Evolutionary conservation across 2,797 vertebrate species (phyloP).

Genomic region (Vireo griseus): DNA sequence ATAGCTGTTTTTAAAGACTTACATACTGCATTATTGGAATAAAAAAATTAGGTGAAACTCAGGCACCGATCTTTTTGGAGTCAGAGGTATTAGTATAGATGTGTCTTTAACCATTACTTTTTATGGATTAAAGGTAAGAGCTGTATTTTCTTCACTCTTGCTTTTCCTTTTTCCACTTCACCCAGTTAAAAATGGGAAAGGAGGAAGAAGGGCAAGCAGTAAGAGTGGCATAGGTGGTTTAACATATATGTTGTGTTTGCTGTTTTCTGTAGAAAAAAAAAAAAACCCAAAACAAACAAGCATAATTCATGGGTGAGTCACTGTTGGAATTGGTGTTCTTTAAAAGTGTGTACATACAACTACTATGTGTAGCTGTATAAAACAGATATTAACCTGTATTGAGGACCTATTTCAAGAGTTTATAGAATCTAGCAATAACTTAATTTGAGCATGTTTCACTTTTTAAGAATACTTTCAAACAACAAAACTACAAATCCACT

Average conservation of each 20-base stretch:
- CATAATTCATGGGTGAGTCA: not conserved
- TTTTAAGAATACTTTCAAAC: not conserved
- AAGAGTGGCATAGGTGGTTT: not conserved
- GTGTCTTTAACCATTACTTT: not conserved
- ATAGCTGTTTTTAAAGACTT: not conserved
- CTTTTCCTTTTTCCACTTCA: not conserved
- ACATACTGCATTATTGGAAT: not conserved
- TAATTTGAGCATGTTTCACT: not conserved
- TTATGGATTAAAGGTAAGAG: not conserved
- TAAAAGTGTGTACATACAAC: not conserved
- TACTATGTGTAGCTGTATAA: not conserved
- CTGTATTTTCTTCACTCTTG: not conserved
- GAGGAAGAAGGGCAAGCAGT: not conserved
- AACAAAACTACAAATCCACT: not conserved
- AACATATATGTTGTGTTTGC: not conserved
- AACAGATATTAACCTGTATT: not conserved
- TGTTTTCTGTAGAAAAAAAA: not conserved
- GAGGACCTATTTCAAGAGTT: not conserved
- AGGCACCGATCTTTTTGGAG: not conserved
- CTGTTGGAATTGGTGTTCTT: not conserved
- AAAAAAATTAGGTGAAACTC: not conserved
- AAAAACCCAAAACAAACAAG: not conserved
- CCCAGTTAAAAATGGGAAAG: not conserved
- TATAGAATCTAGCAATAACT: not conserved
- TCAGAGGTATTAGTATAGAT: not conserved